Percentiles rank a stretch among this genome's conserved stretches.
Conservation (phyloP, 2,113 vertebrate species). For the Mugil cephalus region DNA sequence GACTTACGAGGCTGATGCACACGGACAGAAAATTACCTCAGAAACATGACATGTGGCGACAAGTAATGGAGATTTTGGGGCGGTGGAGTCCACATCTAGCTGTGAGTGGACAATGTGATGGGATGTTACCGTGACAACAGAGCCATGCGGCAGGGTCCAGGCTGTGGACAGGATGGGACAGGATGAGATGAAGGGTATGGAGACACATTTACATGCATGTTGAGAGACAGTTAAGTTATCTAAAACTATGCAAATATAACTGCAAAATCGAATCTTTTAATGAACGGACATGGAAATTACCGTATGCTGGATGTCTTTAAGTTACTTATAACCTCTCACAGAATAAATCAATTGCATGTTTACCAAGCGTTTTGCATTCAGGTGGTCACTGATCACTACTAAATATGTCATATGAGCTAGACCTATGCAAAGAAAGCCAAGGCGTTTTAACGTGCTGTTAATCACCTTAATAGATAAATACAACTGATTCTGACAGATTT, state of each 20-base stretch:
- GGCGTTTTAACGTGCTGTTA: too few species aligned
- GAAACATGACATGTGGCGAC: slow-evolving; percentile 39
- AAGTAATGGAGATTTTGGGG: slow-evolving; percentile 22
- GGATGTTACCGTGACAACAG: slow-evolving; percentile 70
- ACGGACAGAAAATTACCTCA: slow-evolving; percentile 29
- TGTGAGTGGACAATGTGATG: slow-evolving; percentile 71
- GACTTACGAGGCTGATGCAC: slow-evolving; percentile 17
- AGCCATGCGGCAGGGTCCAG: slow-evolving; percentile 53
- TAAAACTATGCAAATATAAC: too few species aligned
- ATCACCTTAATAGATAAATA: too few species aligned
- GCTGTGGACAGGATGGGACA: slow-evolving; percentile 66
- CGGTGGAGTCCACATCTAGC: slow-evolving; percentile 61
- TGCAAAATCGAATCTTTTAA: too few species aligned
- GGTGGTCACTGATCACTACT: not conserved
- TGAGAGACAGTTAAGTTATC: too few species aligned
- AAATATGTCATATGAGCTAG: not conserved
- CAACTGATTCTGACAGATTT: too few species aligned
- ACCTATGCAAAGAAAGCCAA: not conserved
- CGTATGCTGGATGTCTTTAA: too few species aligned
- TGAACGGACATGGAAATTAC: too few species aligned
- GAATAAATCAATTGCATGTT: too few species aligned
- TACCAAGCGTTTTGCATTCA: too few species aligned
- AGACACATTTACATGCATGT: slow-evolving; percentile 24
- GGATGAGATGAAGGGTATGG: slow-evolving; percentile 60
- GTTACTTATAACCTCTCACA: too few species aligned